Evolutionary conservation across 2,888 invertebrate genomes (phyloP), one percentile per base, ranked within the genome.

Genomic region (Oxytorus armatus): DNA sequence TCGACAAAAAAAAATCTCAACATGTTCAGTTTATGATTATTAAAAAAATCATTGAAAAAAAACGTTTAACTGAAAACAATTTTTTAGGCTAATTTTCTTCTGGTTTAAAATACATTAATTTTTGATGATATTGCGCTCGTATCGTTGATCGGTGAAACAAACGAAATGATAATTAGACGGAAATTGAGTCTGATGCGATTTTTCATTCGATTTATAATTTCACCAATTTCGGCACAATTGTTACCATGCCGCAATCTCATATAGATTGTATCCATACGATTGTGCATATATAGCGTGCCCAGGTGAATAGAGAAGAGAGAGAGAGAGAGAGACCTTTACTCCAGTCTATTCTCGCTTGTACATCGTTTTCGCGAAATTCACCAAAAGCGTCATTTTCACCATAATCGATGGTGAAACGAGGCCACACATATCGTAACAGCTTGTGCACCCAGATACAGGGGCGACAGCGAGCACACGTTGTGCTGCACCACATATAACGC

Each of bases 351-450:
- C 69, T 65, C 65, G 69, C n/a, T 69, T 55, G 23, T 18, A 29
- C 42, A 55, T 25, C 42, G 55, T 44, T 69, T 55, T 55, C 53
- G 5, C 10, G 69, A 69, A 68, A 55, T 39, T 1, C 36, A 36
- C 16, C 55, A 47, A 29, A 39, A 53, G 68, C 63, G 73, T 69
- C 39, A 79, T 74, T 69, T 39, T 69, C 66, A 63, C 57, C 74
- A 74, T 74, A 79, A 74, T 79, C 78, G 69, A 63, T 69, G 68
- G 63, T 74, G 74, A n/a, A n/a, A 79, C 78, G 57, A 29, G 55
- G 51, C 68, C 68, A 44, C 68, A 44, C 63, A 61, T 55, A 69
- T 63, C 69, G 78, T 49, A 69, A 79, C 74, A 79, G 78, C 78
- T 69, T 79, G 78, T 63, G 63, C 68, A 53, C 44, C n/a, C 42